These are phyloP conservation scores for Ctena decussata DNA, from an alignment of 2,888 invertebrate species.

Conservation along the genomic window DNA sequence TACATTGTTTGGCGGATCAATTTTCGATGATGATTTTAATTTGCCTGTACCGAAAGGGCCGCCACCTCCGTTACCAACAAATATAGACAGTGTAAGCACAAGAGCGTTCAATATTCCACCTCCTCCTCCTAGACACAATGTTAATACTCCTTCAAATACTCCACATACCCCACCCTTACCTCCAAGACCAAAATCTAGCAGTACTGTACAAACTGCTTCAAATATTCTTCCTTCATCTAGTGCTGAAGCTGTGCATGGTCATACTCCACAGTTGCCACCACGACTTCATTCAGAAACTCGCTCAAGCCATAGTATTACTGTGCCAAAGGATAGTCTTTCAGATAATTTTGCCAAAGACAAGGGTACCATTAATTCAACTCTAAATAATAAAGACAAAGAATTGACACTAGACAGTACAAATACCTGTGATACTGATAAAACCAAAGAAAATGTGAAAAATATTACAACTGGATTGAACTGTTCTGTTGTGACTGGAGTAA, in stretches of 20 bases:
- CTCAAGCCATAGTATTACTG: neutral
- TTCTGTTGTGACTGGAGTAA: neutral
- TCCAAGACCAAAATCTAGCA: constrained; percentile 35
- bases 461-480: too few relatives aligned
- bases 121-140: constrained; percentile 64
- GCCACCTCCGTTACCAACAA: constrained; percentile 73
- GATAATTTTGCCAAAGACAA: neutral
- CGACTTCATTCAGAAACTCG: neutral
- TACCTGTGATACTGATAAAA: neutral
- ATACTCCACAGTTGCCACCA: constrained; percentile 17
- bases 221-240: neutral
- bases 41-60: constrained; percentile 73
- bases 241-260: neutral
- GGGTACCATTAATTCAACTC: neutral
- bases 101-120: constrained; percentile 42
- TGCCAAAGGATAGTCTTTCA: neutral
- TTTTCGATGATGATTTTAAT: constrained; percentile 64
- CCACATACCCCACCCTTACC: constrained; percentile 40
- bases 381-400: neutral
- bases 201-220: neutral
- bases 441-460: neutral
- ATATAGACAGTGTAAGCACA: constrained; percentile 47
- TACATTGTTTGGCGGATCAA: constrained; percentile 29
- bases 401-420: neutral
- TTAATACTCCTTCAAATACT: constrained; percentile 6